Evolutionary conservation across 1,140 invertebrate genomes (phyloP).

Genomic region (Megalonaias nervosa): DNA sequence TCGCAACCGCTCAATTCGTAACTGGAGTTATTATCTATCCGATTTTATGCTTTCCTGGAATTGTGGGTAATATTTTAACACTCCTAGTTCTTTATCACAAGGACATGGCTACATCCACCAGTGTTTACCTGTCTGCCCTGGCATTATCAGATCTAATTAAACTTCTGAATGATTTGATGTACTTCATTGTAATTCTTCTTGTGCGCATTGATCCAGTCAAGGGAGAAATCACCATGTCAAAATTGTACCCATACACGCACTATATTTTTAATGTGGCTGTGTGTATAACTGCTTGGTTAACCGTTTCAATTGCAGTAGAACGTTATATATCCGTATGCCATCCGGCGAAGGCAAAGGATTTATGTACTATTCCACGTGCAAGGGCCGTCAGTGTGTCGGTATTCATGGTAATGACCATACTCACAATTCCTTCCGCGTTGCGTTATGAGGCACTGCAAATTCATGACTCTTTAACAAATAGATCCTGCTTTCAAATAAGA

Average conservation of each 20-base stretch:
- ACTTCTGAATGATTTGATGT: constrained; percentile 80
- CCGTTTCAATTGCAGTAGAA: constrained; percentile 94
- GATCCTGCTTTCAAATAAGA: constrained; percentile 45
- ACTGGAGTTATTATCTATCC: constrained; percentile 78
- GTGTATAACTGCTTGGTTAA: constrained; percentile 87
- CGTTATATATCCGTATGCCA: constrained; percentile 96
- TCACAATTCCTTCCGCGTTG: constrained; percentile 64
- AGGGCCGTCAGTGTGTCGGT: constrained; percentile 56
- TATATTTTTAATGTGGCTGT: constrained; percentile 69
- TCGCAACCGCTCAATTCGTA: constrained; percentile 62
- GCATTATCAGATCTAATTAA: constrained; percentile 84
- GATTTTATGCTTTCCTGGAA: constrained; percentile 80
- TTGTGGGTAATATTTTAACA: constrained; percentile 82
- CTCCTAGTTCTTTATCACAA: constrained; percentile 82
- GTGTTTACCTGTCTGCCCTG: constrained; percentile 82
- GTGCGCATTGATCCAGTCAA: constrained; percentile 46
- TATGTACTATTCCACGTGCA: constrained; percentile 81
- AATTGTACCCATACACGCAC: constrained; percentile 68
- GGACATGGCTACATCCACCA: constrained; percentile 83
- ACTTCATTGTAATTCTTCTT: constrained; percentile 77
- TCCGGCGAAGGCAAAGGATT: constrained; percentile 86
- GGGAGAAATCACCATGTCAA: constrained; percentile 47
- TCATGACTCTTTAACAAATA: constrained; percentile 39
- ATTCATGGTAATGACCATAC: constrained; percentile 59
- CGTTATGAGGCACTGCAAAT: constrained; percentile 58